These are phyloP conservation scores for Callithrix jacchus DNA, from an alignment of 2,113 vertebrate species.

Conservation along the genomic window DNA sequence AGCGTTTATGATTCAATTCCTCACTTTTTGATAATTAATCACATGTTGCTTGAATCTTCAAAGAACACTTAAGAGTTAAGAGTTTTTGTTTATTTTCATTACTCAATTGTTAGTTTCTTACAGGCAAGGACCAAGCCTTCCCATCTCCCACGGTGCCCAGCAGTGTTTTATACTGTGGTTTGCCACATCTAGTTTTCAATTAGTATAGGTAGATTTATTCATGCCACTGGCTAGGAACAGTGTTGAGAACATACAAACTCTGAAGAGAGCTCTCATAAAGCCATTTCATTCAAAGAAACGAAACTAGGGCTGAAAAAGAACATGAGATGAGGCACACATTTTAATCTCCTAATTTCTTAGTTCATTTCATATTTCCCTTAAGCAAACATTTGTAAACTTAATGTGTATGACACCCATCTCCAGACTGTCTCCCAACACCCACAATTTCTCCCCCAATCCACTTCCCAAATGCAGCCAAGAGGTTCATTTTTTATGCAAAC, in stretches of 20 bases:
- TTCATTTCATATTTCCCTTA: constrained; percentile 61
- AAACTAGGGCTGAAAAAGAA: constrained; percentile 48
- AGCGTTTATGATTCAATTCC: neutral
- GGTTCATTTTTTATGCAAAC: constrained; percentile 69
- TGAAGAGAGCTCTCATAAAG: neutral
- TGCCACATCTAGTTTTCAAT: neutral
- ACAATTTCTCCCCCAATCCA: neutral
- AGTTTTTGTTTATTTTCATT: neutral
- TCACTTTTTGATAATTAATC: constrained; percentile 17
- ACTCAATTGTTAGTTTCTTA: neutral
- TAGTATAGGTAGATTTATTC: neutral
- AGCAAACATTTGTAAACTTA: constrained; percentile 54
- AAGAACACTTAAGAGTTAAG: neutral
- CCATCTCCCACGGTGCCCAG: neutral
- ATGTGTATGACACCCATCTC: constrained; percentile 12
- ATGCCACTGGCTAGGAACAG: neutral
- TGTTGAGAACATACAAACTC: neutral
- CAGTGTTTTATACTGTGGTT: neutral
- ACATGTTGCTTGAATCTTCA: neutral
- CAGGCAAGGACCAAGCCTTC: neutral
- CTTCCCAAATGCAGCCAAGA: constrained; percentile 56
- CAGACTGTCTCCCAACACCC: neutral
- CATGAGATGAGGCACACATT: constrained; percentile 5
- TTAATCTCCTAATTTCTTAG: constrained; percentile 46
- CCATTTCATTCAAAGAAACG: neutral